Base-by-base conservation (phyloP, 2,113 vertebrate genomes). In the Leucopsar rothschildi region DNA sequence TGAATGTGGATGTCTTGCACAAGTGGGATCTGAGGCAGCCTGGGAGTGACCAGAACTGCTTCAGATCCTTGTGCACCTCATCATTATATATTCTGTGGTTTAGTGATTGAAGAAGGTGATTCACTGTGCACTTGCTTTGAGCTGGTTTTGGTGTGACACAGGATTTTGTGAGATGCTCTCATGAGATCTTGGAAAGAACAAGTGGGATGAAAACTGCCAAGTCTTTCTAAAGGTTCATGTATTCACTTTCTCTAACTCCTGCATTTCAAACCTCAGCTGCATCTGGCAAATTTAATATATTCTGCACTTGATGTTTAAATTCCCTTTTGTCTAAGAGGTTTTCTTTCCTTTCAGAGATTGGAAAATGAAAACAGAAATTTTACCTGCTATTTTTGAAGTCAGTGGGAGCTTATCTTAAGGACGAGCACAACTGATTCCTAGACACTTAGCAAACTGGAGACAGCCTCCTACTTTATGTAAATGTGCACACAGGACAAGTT, bases 161-260 rank as follows among this genome's bases (percentile, higher is more conserved):
- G 69, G 91, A 60, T 91, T 97, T 91, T 85, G 45, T 70, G 61
- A 71, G 92, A 90, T 80, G 33, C 49, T 92, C 79, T 89, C 82
- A 29, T 53, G 93, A 88, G 93, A 72, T 79, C 86, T 88, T 82
- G 37, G 45, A 64, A 72, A 69, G 86, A 81, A 52, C 72, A 93
- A 96, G 95, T 57, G 57, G 57, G 27, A 60, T 79, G 70, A 69
- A 63, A 73, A 49, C 49, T 73, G 77, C 90, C 59, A 78, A 91
- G 59, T 84, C n/a, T 89, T 27, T 91, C 71, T 66, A 45, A 88
- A 91, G 49, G 71, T 52, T 93, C 25, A 3, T 50, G 49, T 83
- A 42, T 45, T 88, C 0, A 0, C 78, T 95, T 86, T 56, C 59
- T 82, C 83, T 86, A 88, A 80, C 79, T 94, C 56, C 40, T 80